phyloP scores from a whole-genome alignment of 2,888 invertebrate genomes.

The Himalopsyche anomala region DNA sequence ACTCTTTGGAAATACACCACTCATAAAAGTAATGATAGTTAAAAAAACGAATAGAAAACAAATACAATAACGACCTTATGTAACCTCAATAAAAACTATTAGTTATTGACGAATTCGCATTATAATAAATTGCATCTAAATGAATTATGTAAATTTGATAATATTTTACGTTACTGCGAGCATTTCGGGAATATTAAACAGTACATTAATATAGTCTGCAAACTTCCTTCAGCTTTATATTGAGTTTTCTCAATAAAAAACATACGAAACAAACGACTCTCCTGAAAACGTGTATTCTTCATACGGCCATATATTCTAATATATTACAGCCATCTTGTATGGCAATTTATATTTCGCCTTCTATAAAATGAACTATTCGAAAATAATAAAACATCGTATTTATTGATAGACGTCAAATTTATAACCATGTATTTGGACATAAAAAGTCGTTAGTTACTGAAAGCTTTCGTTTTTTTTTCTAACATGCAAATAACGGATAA shows the following conservation, averaged over 20 bases:
- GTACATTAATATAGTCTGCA: slow-evolving; percentile 63
- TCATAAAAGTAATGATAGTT: too few species aligned
- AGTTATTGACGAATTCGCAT: slow-evolving; percentile 23
- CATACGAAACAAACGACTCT: slow-evolving; percentile 59
- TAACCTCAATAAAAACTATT: slow-evolving; percentile 13
- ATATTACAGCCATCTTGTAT: slow-evolving; percentile 26
- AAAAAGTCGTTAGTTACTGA: slow-evolving; percentile 35
- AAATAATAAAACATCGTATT: slow-evolving; percentile 47
- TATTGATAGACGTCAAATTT: slow-evolving; percentile 47
- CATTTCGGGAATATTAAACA: slow-evolving; percentile 63
- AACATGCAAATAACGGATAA: slow-evolving; percentile 13
- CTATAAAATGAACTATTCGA: slow-evolving; percentile 22
- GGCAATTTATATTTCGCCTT: slow-evolving; percentile 34
- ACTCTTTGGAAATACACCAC: too few species aligned
- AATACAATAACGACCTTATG: neutral
- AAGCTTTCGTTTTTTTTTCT: slow-evolving; percentile 13
- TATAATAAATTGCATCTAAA: slow-evolving; percentile 17
- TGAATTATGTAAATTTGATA: slow-evolving; percentile 35
- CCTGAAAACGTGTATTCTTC: slow-evolving; percentile 42
- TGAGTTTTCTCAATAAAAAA: slow-evolving; percentile 64
- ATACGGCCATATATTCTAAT: neutral
- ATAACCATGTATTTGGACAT: neutral
- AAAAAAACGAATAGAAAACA: neutral
- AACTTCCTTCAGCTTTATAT: slow-evolving; percentile 62
- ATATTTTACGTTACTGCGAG: slow-evolving; percentile 51